A percentile compares a stretch with the other conserved stretches of the same genome.
Evolutionary conservation across 2,888 invertebrate species (phyloP).

Genomic region (Nymphalis polychloros): DNA sequence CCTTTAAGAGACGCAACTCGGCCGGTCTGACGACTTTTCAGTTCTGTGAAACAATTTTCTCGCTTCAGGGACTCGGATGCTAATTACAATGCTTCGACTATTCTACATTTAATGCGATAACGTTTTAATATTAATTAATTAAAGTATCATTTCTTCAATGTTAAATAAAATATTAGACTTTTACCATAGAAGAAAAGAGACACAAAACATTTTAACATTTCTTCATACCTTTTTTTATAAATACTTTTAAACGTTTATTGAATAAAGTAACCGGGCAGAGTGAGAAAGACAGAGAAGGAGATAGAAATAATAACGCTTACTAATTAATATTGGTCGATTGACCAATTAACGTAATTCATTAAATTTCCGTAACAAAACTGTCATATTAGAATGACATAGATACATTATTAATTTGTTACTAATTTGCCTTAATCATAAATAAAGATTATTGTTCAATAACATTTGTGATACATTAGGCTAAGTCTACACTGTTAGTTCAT

Average conservation of each 20-base stretch:
- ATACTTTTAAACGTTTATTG: too few relatives aligned
- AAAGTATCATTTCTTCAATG: too few relatives aligned
- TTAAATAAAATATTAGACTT: too few relatives aligned
- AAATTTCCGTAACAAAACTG: conserved; percentile 23
- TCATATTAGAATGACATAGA: conserved; percentile 29
- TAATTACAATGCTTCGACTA: not conserved
- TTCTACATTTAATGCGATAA: not conserved
- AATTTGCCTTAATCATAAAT: conserved; percentile 29
- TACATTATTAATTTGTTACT: conserved; percentile 29
- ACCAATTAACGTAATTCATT: conserved; percentile 28
- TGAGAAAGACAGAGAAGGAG: not conserved
- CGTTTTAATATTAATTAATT: not conserved
- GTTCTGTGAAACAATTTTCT: conserved; percentile 44
- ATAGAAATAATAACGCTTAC: too few relatives aligned
- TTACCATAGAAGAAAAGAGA: too few relatives aligned
- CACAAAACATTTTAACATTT: too few relatives aligned
- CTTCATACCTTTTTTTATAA: too few relatives aligned
- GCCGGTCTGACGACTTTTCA: conserved; percentile 43
- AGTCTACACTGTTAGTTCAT: not conserved
- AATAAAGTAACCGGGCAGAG: too few relatives aligned
- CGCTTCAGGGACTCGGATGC: conserved; percentile 25
- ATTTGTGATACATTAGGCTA: not conserved
- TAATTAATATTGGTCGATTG: conserved; percentile 15
- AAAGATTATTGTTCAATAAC: conserved; percentile 5
- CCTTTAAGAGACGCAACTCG: conserved; percentile 25